These are phyloP conservation scores for Tribolium castaneum DNA, from an alignment of 1,140 invertebrate genomes.

Conservation along the genomic window DNA sequence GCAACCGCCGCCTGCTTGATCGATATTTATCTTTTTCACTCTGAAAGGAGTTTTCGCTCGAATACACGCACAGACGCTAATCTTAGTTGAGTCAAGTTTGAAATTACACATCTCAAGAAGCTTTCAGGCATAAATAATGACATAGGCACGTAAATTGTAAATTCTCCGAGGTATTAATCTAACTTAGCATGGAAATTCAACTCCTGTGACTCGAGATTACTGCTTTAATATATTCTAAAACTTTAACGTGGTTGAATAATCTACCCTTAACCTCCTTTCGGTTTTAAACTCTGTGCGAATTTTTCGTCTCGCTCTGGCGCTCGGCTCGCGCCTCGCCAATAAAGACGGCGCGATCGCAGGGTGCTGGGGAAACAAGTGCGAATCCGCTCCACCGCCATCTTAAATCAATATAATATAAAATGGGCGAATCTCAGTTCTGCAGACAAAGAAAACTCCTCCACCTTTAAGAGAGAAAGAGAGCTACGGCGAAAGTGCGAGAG, in stretches of 20 bases:
- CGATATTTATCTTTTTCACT: conserved; percentile 2
- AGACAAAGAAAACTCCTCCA: conserved; percentile 54
- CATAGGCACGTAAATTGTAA: conserved; percentile 61
- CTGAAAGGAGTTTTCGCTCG: not conserved
- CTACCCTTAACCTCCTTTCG: conserved; percentile 34
- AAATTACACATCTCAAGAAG: conserved; percentile 62
- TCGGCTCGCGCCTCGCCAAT: not conserved
- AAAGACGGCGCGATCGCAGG: not conserved
- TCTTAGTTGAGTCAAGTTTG: conserved; percentile 54
- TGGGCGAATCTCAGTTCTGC: conserved; percentile 53
- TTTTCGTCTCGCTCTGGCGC: not conserved
- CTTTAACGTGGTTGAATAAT: conserved; percentile 56
- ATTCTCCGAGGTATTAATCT: conserved; percentile 62
- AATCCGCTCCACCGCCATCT: conserved; percentile 50
- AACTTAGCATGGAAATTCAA: conserved; percentile 63
- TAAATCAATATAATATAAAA: conserved; percentile 58
- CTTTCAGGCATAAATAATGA: conserved; percentile 61
- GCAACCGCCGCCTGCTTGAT: conserved; percentile 39
- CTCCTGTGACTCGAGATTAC: conserved; percentile 62
- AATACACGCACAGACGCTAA: conserved; percentile 51
- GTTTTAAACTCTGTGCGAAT: not conserved
- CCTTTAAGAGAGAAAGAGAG: conserved; percentile 52
- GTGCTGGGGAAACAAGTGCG: not conserved
- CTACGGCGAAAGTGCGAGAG: conserved; percentile 15
- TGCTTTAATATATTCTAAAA: conserved; percentile 63